These are phyloP conservation scores for Patella vulgata DNA, from an alignment of 1,140 invertebrate genomes.

Conservation along the genomic window DNA sequence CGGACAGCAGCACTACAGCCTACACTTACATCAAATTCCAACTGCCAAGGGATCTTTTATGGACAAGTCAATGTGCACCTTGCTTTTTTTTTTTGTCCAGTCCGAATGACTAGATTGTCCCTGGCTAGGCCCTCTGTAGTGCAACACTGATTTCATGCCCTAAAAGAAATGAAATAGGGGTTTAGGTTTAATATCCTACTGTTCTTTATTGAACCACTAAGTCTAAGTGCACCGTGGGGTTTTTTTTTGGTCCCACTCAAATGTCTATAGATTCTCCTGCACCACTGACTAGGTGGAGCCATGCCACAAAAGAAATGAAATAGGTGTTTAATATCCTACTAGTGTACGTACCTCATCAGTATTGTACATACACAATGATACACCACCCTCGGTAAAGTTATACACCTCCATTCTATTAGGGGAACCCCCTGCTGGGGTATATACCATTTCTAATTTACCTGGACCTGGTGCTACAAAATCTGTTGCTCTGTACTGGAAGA, in stretches of 20 bases:
- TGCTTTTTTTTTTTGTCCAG: background rate
- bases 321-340: too few species aligned
- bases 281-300: too few species aligned
- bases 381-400: constrained; percentile 85
- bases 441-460: constrained; percentile 88
- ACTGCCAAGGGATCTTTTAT: too few species aligned
- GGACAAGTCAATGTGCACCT: background rate
- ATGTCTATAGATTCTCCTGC: too few species aligned
- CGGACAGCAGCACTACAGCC: too few species aligned
- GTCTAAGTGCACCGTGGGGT: too few species aligned
- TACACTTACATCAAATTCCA: too few species aligned
- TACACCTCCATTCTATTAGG: constrained; percentile 70
- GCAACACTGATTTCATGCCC: background rate
- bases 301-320: too few species aligned
- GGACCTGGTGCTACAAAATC: constrained; percentile 90
- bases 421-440: constrained; percentile 73
- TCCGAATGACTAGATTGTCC: background rate
- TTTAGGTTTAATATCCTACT: too few species aligned
- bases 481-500: constrained; percentile 87
- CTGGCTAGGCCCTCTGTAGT: background rate
- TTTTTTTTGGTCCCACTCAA: too few species aligned
- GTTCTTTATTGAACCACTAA: background rate
- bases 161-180: background rate
- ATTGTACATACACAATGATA: constrained; percentile 96
- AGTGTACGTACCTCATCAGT: constrained; percentile 82